phyloP scores from a whole-genome alignment of 2,888 invertebrate genomes.

The Chymomyza procnemis region DNA sequence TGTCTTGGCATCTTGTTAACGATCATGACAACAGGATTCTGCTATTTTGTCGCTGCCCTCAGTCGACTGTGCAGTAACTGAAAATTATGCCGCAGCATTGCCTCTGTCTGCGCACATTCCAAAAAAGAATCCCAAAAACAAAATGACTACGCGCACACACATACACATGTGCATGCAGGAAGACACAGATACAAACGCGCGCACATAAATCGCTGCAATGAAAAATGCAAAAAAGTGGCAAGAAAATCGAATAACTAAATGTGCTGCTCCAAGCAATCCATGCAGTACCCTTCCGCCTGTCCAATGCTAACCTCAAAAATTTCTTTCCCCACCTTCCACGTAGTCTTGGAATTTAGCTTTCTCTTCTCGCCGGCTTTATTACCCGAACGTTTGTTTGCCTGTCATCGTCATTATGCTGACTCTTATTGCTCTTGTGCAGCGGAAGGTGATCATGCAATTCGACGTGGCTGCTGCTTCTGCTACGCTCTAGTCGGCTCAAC shows the following conservation, averaged over 20 bases:
- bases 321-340: slow-evolving; percentile 27
- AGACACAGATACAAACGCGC: not conserved
- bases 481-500: not conserved
- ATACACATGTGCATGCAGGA: not conserved
- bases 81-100: slow-evolving; percentile 59
- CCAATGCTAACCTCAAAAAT: not conserved
- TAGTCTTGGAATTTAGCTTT: slow-evolving; percentile 74
- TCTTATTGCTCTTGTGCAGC: not conserved
- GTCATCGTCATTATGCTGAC: not conserved
- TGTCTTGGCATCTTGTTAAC: slow-evolving; percentile 73
- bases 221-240: slow-evolving; percentile 54
- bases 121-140: slow-evolving; percentile 70
- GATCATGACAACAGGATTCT: slow-evolving; percentile 74
- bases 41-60: slow-evolving; percentile 71
- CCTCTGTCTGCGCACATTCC: slow-evolving; percentile 10
- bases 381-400: slow-evolving; percentile 36
- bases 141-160: slow-evolving; percentile 59
- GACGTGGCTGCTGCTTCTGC: slow-evolving; percentile 24
- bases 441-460: slow-evolving; percentile 37
- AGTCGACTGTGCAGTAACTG: slow-evolving; percentile 41
- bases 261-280: slow-evolving; percentile 16
- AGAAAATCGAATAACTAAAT: slow-evolving; percentile 69
- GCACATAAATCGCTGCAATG: slow-evolving; percentile 44
- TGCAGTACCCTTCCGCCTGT: not conserved
- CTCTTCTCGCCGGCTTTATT: slow-evolving; percentile 74